Conservation (phyloP, 2,113 vertebrate species). For the Pluvianellus socialis region DNA sequence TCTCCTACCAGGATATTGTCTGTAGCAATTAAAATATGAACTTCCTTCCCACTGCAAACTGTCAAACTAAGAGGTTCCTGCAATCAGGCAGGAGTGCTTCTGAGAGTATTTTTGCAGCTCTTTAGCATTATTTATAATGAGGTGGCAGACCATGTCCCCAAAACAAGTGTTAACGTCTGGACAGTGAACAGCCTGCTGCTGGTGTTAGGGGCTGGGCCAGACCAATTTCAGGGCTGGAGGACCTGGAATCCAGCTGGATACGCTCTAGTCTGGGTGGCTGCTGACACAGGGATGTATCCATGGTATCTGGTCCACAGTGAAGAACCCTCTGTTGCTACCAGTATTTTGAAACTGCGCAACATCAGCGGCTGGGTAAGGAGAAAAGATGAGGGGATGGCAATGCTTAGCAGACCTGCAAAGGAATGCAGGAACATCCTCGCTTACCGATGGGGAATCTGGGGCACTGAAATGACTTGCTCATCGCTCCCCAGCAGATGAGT, state of each 20-base stretch:
- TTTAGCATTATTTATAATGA: background rate
- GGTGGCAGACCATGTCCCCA: background rate
- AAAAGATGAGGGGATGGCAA: background rate
- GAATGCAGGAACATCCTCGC: background rate
- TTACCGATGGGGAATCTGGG: background rate
- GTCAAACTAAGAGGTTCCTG: slow-evolving; percentile 12
- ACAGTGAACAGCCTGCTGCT: background rate
- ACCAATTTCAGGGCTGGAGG: background rate
- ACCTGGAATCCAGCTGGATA: background rate
- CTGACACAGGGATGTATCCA: background rate
- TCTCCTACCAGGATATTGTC: background rate
- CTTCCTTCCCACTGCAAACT: background rate
- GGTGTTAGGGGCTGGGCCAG: background rate
- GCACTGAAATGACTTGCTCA: background rate
- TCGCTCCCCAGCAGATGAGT: background rate
- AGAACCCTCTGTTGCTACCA: background rate
- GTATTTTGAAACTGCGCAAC: background rate
- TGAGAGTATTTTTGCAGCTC: slow-evolving; percentile 3
- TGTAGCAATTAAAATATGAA: background rate
- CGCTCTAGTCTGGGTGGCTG: background rate
- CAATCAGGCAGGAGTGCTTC: slow-evolving; percentile 5
- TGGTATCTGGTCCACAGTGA: background rate
- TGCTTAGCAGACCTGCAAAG: background rate
- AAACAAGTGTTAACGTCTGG: background rate
- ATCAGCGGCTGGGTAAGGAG: background rate